Base-by-base conservation (phyloP, 2,888 invertebrate species). In the Tenthredo amoena region DNA sequence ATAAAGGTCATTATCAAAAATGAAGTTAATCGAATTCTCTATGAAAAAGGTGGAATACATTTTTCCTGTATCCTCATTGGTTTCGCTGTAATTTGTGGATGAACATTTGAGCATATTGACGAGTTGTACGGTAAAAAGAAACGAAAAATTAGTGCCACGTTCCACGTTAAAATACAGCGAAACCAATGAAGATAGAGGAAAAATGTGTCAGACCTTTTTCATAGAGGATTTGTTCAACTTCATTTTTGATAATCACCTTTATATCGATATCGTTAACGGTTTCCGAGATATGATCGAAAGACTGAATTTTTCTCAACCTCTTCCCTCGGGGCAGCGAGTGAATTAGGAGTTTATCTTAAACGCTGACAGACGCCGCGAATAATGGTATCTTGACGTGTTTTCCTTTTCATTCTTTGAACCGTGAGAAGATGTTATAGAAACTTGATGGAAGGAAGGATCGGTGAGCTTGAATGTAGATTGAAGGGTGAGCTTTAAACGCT, bases 401-500 rank as follows among this genome's bases (percentile, higher is more conserved):
- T 55, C 62, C 9, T 62, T 26, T 62, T 12, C 26, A 12, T 26
- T 62, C 26, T 26, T 62, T 2, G 0, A 26, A 62, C 10, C 26
- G 62, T 0, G 12, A 62, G 12, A 62, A 26, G 21, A 26, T 34
- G 15, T 34, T 68, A 68, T 68, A 18, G 34, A 31, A 34, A 68
- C 7, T 62, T 26, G 68, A 68, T 15, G 68, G 18, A 68, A 65
- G 65, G 65, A 89, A 89, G 89, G 87, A 89, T 84, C 88, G 88
- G 87, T 89, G 89, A 88, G 87, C 88, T 89, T 89, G 89, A 89
- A 89, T 87, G 84, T 55, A 68, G 89, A 87, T 88, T 87, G 88
- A 87, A 88, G 87, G 79, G 79, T 79, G 55, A 88, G 89, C 89
- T 89, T 89, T 89, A 89, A 89, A 89, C 89, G 88, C 88, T 88